These are phyloP conservation scores for Drosophila kanapiae DNA, from an alignment of 1,140 invertebrate species.

Conservation along the genomic window DNA sequence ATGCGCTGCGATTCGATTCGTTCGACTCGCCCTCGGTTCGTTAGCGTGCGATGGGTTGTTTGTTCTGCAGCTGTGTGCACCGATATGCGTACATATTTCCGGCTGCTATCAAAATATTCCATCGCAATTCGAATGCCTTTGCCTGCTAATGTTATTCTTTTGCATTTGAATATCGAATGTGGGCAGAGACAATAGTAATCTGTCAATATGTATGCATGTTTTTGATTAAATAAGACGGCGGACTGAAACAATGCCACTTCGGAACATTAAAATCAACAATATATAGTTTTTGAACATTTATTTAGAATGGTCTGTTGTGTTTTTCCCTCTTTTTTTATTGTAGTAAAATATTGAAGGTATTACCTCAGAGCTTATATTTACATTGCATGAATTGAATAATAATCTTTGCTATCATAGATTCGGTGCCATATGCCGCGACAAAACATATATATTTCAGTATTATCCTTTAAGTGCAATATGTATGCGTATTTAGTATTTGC, in stretches of 20 bases:
- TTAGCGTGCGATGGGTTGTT: conserved; percentile 52
- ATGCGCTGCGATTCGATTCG: conserved; percentile 21
- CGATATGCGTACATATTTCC: conserved; percentile 31
- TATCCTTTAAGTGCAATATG: conserved; percentile 22
- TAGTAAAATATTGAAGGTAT: background rate
- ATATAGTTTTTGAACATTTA: conserved; percentile 4
- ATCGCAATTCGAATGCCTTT: conserved; percentile 26
- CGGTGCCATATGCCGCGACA: background rate
- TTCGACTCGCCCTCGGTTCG: conserved; percentile 27
- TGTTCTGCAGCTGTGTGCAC: conserved; percentile 28
- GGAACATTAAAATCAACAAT: conserved; percentile 32
- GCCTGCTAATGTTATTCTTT: conserved; percentile 53
- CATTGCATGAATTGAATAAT: conserved; percentile 26
- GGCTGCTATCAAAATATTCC: conserved; percentile 48
- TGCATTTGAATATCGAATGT: conserved; percentile 33
- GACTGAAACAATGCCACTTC: conserved; percentile 5
- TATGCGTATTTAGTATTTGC: conserved; percentile 22
- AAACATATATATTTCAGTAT: conserved; percentile 4
- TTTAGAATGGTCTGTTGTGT: background rate
- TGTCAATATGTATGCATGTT: conserved; percentile 38
- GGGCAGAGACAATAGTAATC: conserved; percentile 22
- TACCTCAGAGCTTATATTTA: background rate
- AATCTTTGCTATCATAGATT: conserved; percentile 14
- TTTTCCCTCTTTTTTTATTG: background rate
- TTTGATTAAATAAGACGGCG: conserved; percentile 26